Evolutionary conservation across 2,113 vertebrate genomes (phyloP), one percentile per base, ranked within the genome.

Genomic region (Mormyrus iriodes): DNA sequence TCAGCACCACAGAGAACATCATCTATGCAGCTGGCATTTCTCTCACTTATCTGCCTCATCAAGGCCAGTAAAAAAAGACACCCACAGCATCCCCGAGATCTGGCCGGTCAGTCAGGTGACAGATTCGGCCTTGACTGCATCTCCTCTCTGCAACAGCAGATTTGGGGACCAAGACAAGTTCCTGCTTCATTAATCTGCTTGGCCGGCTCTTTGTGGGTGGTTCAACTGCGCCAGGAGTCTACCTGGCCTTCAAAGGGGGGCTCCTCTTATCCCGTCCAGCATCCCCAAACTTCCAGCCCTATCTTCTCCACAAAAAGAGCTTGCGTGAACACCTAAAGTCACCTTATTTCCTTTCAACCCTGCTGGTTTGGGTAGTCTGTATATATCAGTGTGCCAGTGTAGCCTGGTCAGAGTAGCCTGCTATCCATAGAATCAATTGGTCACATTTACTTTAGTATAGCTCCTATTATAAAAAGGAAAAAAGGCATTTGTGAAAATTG

Each of bases 171-270:
- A 6, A 79, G 31, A 79, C 73, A 27, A 79, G 31, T 79, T 79
- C 35, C 73, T 79, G 73, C 73, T 79, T 39, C 73, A 79, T 79
- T 79, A 79, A 79, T 79, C 73, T 39, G 69, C 69, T 39, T 79
- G 73, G 73, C 73, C 1, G 13, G 6, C 73, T 17, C 35, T 79
- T 31, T 42, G 73, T 79, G 73, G 73, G 73, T 10, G 35, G 73
- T 42, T 35, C 73, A 79, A 35, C 73, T 79, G 73, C 15, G 73
- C 15, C 17, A 39, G 35, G 73, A 79, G 35, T 79, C 73, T 39
- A 35, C 65, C 65, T 73, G 65, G 65, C 10, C 65, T 73, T 73
- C 65, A 31, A 73, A 73, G 65, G 27, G 27, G 65, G 65, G 65
- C 0, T 12, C 27, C 65, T 73, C 65, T 10, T 12, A 73, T 73